Percentiles rank a stretch among this genome's conserved stretches.
Conservation (phyloP, 1,140 invertebrate genomes). For the Drosophila navojoa region DNA sequence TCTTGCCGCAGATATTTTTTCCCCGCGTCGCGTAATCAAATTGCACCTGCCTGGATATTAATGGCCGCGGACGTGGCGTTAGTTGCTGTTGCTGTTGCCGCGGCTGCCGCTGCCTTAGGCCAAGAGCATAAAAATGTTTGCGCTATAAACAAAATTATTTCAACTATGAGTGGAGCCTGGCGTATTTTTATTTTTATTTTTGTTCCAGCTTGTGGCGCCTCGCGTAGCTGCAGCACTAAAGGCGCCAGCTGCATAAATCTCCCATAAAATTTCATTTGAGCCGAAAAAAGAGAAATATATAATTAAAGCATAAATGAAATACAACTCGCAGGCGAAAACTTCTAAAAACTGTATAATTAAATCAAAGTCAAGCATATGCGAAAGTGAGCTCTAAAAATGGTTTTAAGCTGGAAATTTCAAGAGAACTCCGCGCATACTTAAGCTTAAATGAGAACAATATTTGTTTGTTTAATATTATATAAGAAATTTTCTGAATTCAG, state of each 20-base stretch:
- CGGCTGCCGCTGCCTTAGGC: slow-evolving; percentile 22
- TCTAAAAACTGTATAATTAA: slow-evolving; percentile 35
- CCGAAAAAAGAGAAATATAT: neutral
- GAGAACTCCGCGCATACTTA: too few relatives aligned
- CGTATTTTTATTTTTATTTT: slow-evolving; percentile 13
- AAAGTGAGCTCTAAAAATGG: neutral
- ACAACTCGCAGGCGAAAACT: slow-evolving; percentile 8
- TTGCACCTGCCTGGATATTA: slow-evolving; percentile 63
- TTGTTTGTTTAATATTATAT: too few relatives aligned
- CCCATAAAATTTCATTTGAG: slow-evolving; percentile 38
- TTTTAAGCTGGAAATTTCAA: neutral
- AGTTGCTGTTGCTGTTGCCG: slow-evolving; percentile 6
- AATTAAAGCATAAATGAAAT: slow-evolving; percentile 2
- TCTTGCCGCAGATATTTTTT: slow-evolving; percentile 15
- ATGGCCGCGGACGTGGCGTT: slow-evolving; percentile 50
- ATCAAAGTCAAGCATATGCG: slow-evolving; percentile 15
- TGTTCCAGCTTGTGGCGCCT: slow-evolving; percentile 3
- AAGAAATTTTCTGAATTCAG: too few relatives aligned
- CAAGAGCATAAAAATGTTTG: slow-evolving; percentile 53
- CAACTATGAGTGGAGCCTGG: slow-evolving; percentile 33
- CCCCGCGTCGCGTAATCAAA: slow-evolving; percentile 56
- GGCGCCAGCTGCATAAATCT: slow-evolving; percentile 37
- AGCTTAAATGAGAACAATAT: too few relatives aligned
- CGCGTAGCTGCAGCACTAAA: slow-evolving; percentile 20
- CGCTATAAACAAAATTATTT: slow-evolving; percentile 60